These are phyloP conservation scores for Acanthiza pusilla DNA, from an alignment of 2,797 vertebrate genomes.

Conservation along the genomic window DNA sequence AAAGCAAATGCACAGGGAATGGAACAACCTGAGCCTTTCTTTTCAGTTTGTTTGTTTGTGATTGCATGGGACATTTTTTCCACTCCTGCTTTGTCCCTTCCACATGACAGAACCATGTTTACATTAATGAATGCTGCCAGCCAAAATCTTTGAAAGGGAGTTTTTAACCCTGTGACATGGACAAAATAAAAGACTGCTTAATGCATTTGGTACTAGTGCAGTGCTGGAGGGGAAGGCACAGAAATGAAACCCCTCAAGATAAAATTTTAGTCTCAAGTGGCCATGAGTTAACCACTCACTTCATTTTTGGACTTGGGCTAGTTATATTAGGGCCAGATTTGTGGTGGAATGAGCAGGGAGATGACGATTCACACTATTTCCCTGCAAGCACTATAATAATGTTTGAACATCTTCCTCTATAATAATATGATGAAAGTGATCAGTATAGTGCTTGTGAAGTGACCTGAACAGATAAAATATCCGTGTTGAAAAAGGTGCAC, in stretches of 20 bases:
- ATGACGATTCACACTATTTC: fast-evolving
- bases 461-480: neutral
- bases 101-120: neutral
- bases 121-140: neutral
- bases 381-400: neutral
- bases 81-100: neutral
- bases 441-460: neutral
- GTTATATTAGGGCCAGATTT: neutral
- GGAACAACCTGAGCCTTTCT: neutral
- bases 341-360: neutral
- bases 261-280: neutral
- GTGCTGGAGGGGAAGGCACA: neutral
- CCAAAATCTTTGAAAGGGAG: neutral
- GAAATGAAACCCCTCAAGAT: neutral
- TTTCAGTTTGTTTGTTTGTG: neutral
- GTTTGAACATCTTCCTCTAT: neutral
- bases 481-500: neutral
- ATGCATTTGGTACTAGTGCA: neutral
- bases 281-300: neutral
- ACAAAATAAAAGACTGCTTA: neutral
- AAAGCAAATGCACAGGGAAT: neutral
- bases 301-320: neutral
- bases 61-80: neutral
- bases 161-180: neutral
- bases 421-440: neutral